phyloP scores from a whole-genome alignment of 2,113 vertebrate genomes.

The Varanus salvator region DNA sequence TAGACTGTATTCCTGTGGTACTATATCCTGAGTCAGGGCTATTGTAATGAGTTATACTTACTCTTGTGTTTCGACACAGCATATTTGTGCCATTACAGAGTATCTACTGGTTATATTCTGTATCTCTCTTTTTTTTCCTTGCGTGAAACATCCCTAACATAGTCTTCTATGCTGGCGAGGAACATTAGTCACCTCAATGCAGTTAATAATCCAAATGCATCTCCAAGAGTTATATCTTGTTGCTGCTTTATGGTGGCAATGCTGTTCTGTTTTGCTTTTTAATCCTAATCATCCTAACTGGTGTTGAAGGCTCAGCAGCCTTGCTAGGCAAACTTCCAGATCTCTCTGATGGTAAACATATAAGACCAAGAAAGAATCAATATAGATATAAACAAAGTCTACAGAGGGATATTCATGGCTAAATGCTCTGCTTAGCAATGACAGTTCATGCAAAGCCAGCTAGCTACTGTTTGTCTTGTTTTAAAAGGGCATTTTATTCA shows the following conservation, averaged over 20 bases:
- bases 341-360: background rate
- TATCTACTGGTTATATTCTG: background rate
- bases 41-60: background rate
- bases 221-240: background rate
- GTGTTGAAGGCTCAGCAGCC: conserved; percentile 12
- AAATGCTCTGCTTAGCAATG: background rate
- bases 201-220: background rate
- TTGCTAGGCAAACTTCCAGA: conserved; percentile 8
- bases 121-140: too few species aligned
- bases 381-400: background rate
- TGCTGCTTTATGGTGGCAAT: background rate
- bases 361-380: conserved; percentile 15
- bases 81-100: background rate
- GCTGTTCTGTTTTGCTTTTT: background rate
- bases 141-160: background rate
- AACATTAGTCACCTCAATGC: background rate
- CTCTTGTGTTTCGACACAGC: background rate
- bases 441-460: background rate
- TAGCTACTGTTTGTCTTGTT: background rate
- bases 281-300: background rate
- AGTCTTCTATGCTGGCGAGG: background rate
- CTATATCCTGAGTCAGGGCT: background rate
- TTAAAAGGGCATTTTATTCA: background rate
- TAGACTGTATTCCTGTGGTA: background rate
- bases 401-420: conserved; percentile 1